Evolutionary conservation across 1,140 invertebrate species (phyloP).

Genomic region (Lepidostoma basale): DNA sequence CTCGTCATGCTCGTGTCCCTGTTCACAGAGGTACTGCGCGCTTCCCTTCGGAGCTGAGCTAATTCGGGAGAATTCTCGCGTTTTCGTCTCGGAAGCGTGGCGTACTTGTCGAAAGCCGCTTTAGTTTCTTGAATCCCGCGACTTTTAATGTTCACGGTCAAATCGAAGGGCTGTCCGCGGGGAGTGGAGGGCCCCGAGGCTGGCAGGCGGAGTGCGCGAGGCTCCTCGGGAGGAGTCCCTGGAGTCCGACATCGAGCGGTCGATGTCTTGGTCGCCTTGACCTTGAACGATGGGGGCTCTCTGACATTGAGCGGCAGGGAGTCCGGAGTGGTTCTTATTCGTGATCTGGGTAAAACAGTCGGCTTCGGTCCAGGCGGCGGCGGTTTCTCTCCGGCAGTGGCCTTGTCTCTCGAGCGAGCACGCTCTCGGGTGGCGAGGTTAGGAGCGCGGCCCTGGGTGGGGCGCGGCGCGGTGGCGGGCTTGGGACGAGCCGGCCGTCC

Average conservation of each 20-base stretch:
- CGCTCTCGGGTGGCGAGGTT: slow-evolving; percentile 59
- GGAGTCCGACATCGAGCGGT: slow-evolving; percentile 62
- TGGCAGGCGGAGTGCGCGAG: slow-evolving; percentile 43
- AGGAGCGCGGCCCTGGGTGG: slow-evolving; percentile 60
- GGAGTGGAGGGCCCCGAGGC: slow-evolving; percentile 32
- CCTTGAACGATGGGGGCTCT: slow-evolving; percentile 58
- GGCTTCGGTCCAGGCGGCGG: slow-evolving; percentile 59
- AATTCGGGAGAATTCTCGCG: slow-evolving; percentile 64
- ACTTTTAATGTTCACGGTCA: slow-evolving; percentile 50
- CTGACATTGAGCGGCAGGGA: slow-evolving; percentile 54
- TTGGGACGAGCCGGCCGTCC: slow-evolving; percentile 48
- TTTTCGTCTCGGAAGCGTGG: slow-evolving; percentile 74
- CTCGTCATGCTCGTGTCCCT: slow-evolving; percentile 48
- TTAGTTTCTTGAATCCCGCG: slow-evolving; percentile 58
- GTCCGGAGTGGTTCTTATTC: slow-evolving; percentile 55
- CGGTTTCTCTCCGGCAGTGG: slow-evolving; percentile 52
- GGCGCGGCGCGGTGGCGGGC: slow-evolving; percentile 61
- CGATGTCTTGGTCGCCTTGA: slow-evolving; percentile 64
- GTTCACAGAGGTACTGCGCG: slow-evolving; percentile 55
- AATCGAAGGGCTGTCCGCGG: slow-evolving; percentile 45
- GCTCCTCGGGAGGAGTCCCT: slow-evolving; percentile 27
- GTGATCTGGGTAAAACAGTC: slow-evolving; percentile 61
- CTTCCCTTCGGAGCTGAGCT: slow-evolving; percentile 50
- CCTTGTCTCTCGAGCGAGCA: slow-evolving; percentile 63
- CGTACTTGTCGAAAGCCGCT: slow-evolving; percentile 71